Base-by-base conservation (phyloP, 2,888 invertebrate genomes). In the Synanthedon andrenaeformis region DNA sequence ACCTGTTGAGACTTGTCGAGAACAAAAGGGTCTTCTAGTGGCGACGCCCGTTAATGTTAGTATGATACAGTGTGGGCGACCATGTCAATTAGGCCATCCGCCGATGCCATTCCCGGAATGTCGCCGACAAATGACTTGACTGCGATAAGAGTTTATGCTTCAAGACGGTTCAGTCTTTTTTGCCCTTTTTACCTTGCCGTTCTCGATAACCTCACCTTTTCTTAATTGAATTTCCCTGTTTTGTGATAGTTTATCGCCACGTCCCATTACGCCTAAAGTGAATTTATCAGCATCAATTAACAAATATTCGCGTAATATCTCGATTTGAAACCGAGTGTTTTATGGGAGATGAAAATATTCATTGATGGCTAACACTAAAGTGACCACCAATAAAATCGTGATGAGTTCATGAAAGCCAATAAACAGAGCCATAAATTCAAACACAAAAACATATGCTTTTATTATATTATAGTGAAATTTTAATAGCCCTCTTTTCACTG, bases 61-160 rank as follows among this genome's bases (percentile, higher is more conserved):
- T 78, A 76, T 78, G 76, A 83, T 80, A 73, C 74, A 74, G 82
- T 76, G 86, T 87, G 81, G 87, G 86, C 85, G 85, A 81, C 78
- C 70, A 78, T 80, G 83, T 85, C 86, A 86, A 86, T 86, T 85
- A 87, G 85, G 76, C 76, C 84, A 83, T 86, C 85, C 85, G 83
- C 76, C 82, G 83, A 72, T 82, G 70, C 79, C 78, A 80, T 87
- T 87, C 86, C 85, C 71, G 82, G 86, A 87, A 86, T 83, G 83
- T 77, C 76, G 71, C 72, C 82, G 74, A 81, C 85, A 84, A 85
- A 84, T 85, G 81, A 81, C 72, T 75, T 35, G 72, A 69, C 63
- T 64, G 66, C 76, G 83, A 84, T 84, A 85, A 85, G 78, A 72
- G 63, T 58, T 74, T 69, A 74, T 75, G 72, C 70, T 35, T 35